phyloP scores from a whole-genome alignment of 2,888 invertebrate species.

The Ormyrus labotus region DNA sequence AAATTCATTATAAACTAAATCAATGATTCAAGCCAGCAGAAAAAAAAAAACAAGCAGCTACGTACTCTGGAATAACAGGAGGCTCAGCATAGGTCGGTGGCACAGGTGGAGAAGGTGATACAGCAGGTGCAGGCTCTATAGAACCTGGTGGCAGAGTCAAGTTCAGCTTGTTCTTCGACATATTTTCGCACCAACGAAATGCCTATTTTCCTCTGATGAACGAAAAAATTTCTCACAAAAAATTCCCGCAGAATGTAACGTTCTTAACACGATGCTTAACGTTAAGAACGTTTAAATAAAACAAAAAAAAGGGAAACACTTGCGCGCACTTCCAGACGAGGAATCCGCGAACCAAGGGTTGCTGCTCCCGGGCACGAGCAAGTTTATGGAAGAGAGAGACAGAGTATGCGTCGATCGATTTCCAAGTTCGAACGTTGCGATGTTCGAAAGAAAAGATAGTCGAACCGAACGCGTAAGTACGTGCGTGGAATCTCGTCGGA shows the following conservation, averaged over 20 bases:
- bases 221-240: no score
- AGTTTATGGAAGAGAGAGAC: not conserved
- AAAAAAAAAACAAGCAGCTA: conserved; percentile 11
- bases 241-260: no score
- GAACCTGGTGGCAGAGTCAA: conserved; percentile 93
- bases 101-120: conserved; percentile 77
- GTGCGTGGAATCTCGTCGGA: not conserved
- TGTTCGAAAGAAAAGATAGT: no score
- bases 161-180: conserved; percentile 95
- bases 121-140: conserved; percentile 83
- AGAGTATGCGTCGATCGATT: conserved; percentile 5
- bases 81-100: conserved; percentile 74
- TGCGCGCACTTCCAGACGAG: no score
- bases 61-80: conserved; percentile 73
- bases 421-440: not conserved
- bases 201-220: no score
- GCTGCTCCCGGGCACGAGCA: no score
- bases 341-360: no score
- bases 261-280: no score
- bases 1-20: conserved; percentile 51
- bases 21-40: not conserved
- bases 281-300: no score
- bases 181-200: conserved; percentile 66
- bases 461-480: no score
- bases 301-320: no score